Base-by-base conservation (phyloP, 2,888 invertebrate genomes). In the Epistrophe grossulariae region DNA sequence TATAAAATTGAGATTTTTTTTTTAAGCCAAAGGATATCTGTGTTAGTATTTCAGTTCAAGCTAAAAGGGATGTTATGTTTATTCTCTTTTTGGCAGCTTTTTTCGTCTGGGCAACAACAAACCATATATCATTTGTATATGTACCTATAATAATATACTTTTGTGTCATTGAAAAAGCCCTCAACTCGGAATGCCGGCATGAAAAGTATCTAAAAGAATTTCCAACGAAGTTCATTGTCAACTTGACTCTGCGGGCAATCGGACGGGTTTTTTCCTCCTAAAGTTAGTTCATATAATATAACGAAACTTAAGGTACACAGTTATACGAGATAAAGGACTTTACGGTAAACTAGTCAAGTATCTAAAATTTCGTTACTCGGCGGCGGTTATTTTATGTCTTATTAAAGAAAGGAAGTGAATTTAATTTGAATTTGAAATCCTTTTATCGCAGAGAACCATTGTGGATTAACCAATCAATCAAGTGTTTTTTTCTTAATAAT, bases 141-240 rank as follows among this genome's bases (percentile, higher is more conserved):
- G 24, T 38, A 62, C n/a, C n/a, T 9, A 43, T 40, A 13, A 70
- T 11, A n/a, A n/a, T 28, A 28, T 55, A 60, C 73, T 35, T 13
- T 62, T 45, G n/a, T 52, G 52, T 17, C 28, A 19, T 40, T 31
- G 64, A 45, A 79, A 84, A 84, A 84, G 84, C 84, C 78, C 84
- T 62, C 77, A n/a, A 38, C 60, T 28, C 48, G n/a, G 50, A 68
- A 78, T 87, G 79, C 85, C 82, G 82, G 82, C 79, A 79, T 74
- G 62, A 71, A 71, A 66, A 64, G 74, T 79, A 72, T 87, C 82
- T 66, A 72, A 83, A 87, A 83, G 79, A 88, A 88, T 88, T 88
- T 66, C 50, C 57, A 82, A 48, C 71, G 76, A 87, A 83, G 83
- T 88, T 88, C 87, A 88, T 88, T 88, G 87, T 88, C 87, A 83